A percentile compares a stretch with the other conserved stretches of the same genome.
Evolutionary conservation across 2,888 invertebrate species (phyloP).

Genomic region (Aphodius granarius): DNA sequence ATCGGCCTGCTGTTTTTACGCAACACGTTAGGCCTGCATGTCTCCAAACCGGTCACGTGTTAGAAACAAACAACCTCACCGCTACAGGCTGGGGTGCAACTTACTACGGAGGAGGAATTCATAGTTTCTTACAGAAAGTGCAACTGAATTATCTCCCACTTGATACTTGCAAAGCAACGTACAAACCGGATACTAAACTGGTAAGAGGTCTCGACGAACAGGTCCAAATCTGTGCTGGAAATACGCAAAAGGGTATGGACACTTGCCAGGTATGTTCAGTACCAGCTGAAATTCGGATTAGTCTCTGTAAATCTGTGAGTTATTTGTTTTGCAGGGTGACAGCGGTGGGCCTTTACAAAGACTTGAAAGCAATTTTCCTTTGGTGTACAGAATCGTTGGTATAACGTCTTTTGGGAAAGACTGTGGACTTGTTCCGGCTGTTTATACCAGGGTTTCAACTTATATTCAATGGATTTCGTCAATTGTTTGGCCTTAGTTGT

Average conservation of each 20-base stretch:
- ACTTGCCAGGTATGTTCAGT: slow-evolving; percentile 39
- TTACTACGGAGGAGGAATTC: slow-evolving; percentile 27
- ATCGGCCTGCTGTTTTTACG: slow-evolving; percentile 44
- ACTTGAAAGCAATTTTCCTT: slow-evolving; percentile 43
- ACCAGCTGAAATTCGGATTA: background rate
- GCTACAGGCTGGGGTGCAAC: slow-evolving; percentile 39
- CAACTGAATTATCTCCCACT: slow-evolving; percentile 28
- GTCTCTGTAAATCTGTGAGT: background rate
- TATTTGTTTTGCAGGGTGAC: slow-evolving; percentile 52
- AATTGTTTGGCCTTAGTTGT: slow-evolving; percentile 51
- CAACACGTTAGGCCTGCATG: slow-evolving; percentile 53
- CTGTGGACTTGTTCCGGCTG: slow-evolving; percentile 50
- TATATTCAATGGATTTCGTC: slow-evolving; percentile 55
- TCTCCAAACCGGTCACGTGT: slow-evolving; percentile 36
- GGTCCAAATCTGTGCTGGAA: slow-evolving; percentile 40
- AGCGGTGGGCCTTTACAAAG: slow-evolving; percentile 62
- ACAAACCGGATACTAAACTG: background rate
- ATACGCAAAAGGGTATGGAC: slow-evolving; percentile 31
- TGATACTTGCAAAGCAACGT: slow-evolving; percentile 27
- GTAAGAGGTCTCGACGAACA: slow-evolving; percentile 32
- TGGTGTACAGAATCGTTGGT: slow-evolving; percentile 51
- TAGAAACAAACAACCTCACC: slow-evolving; percentile 21
- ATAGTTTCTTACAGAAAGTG: slow-evolving; percentile 34
- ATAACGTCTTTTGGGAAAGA: slow-evolving; percentile 53
- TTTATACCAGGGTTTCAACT: slow-evolving; percentile 54